Evolutionary conservation across 2,113 vertebrate genomes (phyloP).

Genomic region (Regulus satrapa): DNA sequence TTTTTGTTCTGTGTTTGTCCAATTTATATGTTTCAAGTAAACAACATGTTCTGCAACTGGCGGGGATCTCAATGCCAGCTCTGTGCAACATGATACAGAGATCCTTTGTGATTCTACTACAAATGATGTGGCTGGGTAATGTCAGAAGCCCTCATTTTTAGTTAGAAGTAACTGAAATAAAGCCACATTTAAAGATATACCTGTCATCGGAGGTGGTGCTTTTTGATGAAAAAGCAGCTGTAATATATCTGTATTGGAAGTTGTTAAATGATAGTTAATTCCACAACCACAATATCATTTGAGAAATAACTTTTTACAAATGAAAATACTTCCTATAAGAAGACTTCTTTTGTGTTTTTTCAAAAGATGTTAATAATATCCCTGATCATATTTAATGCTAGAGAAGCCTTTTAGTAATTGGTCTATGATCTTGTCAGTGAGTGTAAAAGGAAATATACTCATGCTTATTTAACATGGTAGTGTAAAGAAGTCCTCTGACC

Average conservation of each 20-base stretch:
- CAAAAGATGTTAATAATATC: background rate
- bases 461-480: background rate
- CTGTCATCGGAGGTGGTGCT: background rate
- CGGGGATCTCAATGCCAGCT: background rate
- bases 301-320: background rate
- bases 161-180: background rate
- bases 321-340: background rate
- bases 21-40: background rate
- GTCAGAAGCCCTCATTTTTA: background rate
- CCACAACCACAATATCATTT: background rate
- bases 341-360: background rate
- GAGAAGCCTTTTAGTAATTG: background rate
- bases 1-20: background rate
- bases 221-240: background rate
- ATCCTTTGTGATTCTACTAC: background rate
- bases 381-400: background rate
- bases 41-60: background rate
- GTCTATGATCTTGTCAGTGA: background rate
- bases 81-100: background rate
- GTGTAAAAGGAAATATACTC: background rate
- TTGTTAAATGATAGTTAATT: background rate
- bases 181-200: background rate
- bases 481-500: background rate
- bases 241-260: background rate
- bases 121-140: background rate